These are phyloP conservation scores for Orthonevra nobilis DNA, from an alignment of 2,888 invertebrate genomes.

Conservation along the genomic window DNA sequence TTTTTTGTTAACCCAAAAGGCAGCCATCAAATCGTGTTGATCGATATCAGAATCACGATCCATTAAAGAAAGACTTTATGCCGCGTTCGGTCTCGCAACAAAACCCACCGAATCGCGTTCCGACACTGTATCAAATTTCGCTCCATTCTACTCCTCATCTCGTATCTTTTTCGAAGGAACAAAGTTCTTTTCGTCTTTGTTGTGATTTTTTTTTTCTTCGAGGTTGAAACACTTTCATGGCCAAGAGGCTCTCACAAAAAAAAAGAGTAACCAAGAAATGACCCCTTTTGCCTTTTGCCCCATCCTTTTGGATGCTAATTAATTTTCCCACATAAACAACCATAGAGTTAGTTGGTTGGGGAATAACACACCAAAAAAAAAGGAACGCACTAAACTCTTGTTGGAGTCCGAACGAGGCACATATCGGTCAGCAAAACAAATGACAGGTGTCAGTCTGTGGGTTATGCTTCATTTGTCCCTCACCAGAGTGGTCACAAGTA, in stretches of 20 bases:
- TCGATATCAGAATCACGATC: constrained; percentile 70
- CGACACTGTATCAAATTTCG: constrained; percentile 70
- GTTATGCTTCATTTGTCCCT: constrained; percentile 62
- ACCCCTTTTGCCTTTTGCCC: constrained; percentile 17
- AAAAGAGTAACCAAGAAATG: constrained; percentile 4
- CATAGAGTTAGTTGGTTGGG: constrained; percentile 1
- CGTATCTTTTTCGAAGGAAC: constrained; percentile 27
- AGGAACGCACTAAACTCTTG: background rate
- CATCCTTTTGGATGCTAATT: constrained; percentile 45
- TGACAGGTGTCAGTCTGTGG: constrained; percentile 69
- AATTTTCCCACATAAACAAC: constrained; percentile 61
- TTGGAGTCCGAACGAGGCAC: constrained; percentile 28
- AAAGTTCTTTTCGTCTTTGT: constrained; percentile 23
- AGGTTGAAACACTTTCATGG: constrained; percentile 49
- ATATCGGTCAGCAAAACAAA: constrained; percentile 61
- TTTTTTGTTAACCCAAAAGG: constrained; percentile 48
- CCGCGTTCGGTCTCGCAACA: constrained; percentile 21
- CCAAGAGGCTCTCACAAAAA: constrained; percentile 27
- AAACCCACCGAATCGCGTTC: constrained; percentile 64
- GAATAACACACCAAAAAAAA: background rate
- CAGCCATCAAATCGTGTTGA: constrained; percentile 66
- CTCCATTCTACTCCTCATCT: no score
- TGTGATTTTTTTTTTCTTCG: constrained; percentile 9
- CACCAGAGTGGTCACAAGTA: background rate
- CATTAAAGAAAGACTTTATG: constrained; percentile 61